phyloP scores from a whole-genome alignment of 2,113 vertebrate genomes.

The Indicator maculatus region DNA sequence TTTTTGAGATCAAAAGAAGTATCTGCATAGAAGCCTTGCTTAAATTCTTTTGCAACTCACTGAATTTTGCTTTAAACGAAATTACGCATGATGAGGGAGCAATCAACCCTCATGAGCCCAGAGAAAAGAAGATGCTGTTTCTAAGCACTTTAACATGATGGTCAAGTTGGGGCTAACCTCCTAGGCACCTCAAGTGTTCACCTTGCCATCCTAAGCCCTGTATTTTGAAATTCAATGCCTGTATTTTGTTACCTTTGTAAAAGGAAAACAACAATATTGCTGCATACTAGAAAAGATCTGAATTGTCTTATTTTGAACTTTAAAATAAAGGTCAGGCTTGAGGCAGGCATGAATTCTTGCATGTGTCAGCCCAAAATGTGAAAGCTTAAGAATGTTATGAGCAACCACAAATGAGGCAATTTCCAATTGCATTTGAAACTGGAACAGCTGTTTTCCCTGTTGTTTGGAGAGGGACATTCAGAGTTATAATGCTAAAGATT shows the following conservation, averaged over 20 bases:
- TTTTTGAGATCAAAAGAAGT: slow-evolving; percentile 18
- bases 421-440: slow-evolving; percentile 13
- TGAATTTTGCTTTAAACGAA: slow-evolving; percentile 51
- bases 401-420: background rate
- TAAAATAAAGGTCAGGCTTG: slow-evolving; percentile 46
- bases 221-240: background rate
- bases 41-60: slow-evolving; percentile 56
- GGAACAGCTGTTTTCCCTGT: slow-evolving; percentile 12
- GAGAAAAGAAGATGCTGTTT: slow-evolving; percentile 3
- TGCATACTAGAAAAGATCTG: background rate
- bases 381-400: slow-evolving; percentile 37
- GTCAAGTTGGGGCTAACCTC: slow-evolving; percentile 1
- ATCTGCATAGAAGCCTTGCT: background rate
- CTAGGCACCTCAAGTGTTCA: background rate
- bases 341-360: slow-evolving; percentile 8
- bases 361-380: slow-evolving; percentile 41
- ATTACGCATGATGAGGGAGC: slow-evolving; percentile 39
- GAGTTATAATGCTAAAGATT: slow-evolving; percentile 1
- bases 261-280: slow-evolving; percentile 26
- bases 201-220: background rate
- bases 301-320: slow-evolving; percentile 33
- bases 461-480: background rate
- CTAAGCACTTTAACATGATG: background rate
- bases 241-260: slow-evolving; percentile 24
- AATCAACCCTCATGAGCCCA: slow-evolving; percentile 16